Conservation (phyloP, 2,113 vertebrate genomes). For the Bos indicus region DNA sequence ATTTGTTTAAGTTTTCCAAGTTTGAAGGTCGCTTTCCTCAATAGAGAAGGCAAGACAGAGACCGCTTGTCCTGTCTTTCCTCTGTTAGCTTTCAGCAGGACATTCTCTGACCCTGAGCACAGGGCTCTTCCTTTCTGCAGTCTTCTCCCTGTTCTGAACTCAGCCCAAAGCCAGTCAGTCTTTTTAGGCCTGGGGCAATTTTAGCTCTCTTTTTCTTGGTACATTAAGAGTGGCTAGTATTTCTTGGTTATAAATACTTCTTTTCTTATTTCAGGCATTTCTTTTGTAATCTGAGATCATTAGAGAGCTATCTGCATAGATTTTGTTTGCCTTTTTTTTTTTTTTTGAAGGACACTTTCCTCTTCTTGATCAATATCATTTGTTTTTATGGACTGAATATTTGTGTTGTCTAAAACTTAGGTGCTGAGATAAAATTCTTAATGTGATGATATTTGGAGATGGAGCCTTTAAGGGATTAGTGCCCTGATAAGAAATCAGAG, state of each 20-base stretch:
- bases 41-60: background rate
- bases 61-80: background rate
- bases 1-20: conserved; percentile 3
- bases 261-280: background rate
- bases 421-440: background rate
- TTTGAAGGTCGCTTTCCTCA: background rate
- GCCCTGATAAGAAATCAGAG: background rate
- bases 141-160: background rate
- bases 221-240: background rate
- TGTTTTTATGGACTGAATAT: background rate
- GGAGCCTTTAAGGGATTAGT: background rate
- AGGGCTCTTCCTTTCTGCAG: background rate
- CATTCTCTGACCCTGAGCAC: background rate
- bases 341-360: background rate
- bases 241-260: background rate
- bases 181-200: background rate
- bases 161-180: too few relatives aligned
- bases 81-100: background rate
- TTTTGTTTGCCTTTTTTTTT: background rate
- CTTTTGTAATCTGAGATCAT: background rate
- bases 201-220: background rate
- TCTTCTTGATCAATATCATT: background rate
- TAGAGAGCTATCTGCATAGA: background rate
- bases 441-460: background rate
- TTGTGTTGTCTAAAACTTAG: background rate